Evolutionary conservation across 2,113 vertebrate genomes (phyloP), one percentile per base, ranked within the genome.

Genomic region (Anseranas semipalmata): DNA sequence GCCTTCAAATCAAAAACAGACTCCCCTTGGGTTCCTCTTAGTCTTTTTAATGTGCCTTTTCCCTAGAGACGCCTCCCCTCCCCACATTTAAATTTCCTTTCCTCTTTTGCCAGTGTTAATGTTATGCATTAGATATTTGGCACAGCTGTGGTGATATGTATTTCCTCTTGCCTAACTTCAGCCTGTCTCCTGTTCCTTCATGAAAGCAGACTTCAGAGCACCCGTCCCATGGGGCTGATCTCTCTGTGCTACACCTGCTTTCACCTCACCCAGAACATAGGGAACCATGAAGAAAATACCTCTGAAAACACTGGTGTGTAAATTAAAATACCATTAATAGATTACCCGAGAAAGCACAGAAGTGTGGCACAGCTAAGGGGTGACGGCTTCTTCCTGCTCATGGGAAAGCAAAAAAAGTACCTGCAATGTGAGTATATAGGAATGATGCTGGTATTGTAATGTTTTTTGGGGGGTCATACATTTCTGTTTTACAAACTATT

Each of bases 81-180:
- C 56, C 25, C 43, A 52, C 27, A 15, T 73, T 67, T 81, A 75
- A 48, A 75, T 66, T 92, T 73, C n/a, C 52, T 95, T 94, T 96
- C 81, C 93, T 94, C 78, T 93, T 81, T 82, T 94, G 74, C 75
- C 84, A 75, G 30, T 85, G 85, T 66, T 83, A 83, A 85, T 88
- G 73, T 72, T 92, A 76, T 73, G 48, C 59, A 75, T 86, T 81
- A 77, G 60, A 43, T 92, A 58, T 59, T 80, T 85, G 86, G 33
- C 81, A 89, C 43, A 79, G 32, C 80, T 82, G 39, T 19, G 5
- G 41, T 1, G 3, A 37, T 50, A 41, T 24, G 5, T 81, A 53
- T 89, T 95, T 95, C 58, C 80, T 92, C 16, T 39, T 80, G 78
- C 50, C 39, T 73, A 68, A 94, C 27, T 68, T 85, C 79, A 87